Conservation (phyloP, 2,113 vertebrate species). For the Marmota flaviventris region DNA sequence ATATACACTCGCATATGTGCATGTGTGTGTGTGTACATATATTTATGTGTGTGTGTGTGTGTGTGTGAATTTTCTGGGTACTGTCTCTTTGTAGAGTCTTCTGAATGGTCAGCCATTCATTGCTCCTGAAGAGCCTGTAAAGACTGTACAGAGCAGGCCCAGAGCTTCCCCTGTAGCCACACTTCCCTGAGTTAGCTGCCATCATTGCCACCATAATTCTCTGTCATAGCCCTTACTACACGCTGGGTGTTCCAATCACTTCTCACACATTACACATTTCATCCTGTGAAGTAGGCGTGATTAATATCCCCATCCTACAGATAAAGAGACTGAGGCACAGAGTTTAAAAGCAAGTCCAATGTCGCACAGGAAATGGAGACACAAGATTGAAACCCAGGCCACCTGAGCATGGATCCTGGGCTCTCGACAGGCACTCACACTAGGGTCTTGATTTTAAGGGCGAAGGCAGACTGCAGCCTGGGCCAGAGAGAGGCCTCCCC, state of each 20-base stretch:
- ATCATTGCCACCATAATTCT: background rate
- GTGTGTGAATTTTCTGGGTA: no score
- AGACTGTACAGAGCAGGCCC: background rate
- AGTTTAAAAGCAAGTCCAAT: background rate
- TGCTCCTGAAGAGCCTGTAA: background rate
- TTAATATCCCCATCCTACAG: background rate
- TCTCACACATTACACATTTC: rapidly evolving
- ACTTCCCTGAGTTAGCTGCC: no score
- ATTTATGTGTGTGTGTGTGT: no score
- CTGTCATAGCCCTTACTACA: rapidly evolving
- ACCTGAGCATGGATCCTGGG: background rate
- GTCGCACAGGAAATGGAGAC: background rate
- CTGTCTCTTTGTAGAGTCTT: background rate
- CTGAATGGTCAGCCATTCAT: background rate
- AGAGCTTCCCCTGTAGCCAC: background rate
- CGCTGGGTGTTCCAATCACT: background rate
- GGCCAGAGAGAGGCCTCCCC: background rate
- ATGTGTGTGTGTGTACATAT: no score
- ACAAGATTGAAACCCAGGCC: background rate
- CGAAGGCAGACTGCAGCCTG: background rate
- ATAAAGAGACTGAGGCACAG: background rate
- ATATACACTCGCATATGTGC: no score
- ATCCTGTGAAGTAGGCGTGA: background rate
- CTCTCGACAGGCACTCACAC: background rate
- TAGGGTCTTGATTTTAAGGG: background rate